Evolutionary conservation across 1,140 invertebrate genomes (phyloP), one percentile per base, ranked within the genome.

Genomic region (Potamilus streckersoni): DNA sequence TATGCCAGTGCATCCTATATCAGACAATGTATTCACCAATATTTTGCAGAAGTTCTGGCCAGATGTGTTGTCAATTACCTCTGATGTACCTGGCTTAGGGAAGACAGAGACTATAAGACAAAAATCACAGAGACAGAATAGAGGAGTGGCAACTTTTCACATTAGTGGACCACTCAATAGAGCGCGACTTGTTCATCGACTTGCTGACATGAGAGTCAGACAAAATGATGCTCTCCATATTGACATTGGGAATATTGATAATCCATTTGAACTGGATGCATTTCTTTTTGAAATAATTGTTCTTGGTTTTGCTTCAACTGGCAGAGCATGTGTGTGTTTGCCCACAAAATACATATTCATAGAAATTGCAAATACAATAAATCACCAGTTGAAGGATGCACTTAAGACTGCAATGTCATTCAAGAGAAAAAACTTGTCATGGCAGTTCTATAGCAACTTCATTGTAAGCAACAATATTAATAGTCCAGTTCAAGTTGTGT

Each of bases 401-500:
- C 68, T 83, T 23, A 63, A 64, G 56, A 79, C 73, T 49, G 61
- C 62, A 12, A 82, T 67, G 15, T 71, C 72, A 59, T 83, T 83
- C n/a, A 63, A 71, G 27, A 62, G 77, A 59, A 15, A 57, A 23
- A 38, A 79, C 72, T 16, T 83, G 0, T 57, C 70, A 6, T 83
- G 82, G 82, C 66, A 80, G 38, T 59, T 79, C 59, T 83, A 80
- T 67, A n/a, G 59, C 0, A 60, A 78, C 15, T 77, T 80, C 17
- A 65, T 55, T 16, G 65, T 74, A 19, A 69, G 76, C 38, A 65
- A 31, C 11, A 80, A 83, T 74, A 59, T 79, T 0, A 78, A 77
- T 57, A 83, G 82, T 76, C 80, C 82, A 11, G 56, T 79, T 17
- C 82, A 83, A 57, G 79, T 83, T 55, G 80, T 83, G 1, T 83